Base-by-base conservation (phyloP, 2,888 invertebrate species). In the Helobdella robusta region DNA sequence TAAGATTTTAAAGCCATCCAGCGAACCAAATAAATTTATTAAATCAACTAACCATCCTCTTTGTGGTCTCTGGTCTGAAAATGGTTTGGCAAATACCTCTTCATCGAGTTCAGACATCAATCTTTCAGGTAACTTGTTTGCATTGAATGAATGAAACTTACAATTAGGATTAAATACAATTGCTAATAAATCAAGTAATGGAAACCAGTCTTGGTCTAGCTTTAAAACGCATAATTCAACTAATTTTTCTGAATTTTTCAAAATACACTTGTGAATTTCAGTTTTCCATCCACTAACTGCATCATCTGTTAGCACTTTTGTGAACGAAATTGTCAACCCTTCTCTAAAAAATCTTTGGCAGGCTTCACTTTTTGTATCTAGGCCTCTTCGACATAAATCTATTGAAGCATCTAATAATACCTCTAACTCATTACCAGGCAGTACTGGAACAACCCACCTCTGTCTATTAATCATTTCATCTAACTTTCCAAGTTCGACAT, bases 201-300 rank as follows among this genome's bases (percentile, higher is more conserved):
- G 89, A 75, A 91, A 88, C 86, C 92, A 92, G 71, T 81, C 80
- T 81, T 94, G 92, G 52, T 87, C 86, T 79, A 95, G 83, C 81
- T 94, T 94, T 74, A 89, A 84, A 72, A 92, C 91, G 83, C 92
- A 91, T 73, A 95, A 83, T 82, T 92, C 91, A 70, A 95, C 86
- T 73, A 94, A 84, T 78, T 89, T 88, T 78, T 90, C 87, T 77
- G 93, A 92, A 78, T 94, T 94, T 75, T 89, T 87, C 76, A 91
- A 85, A 73, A 95, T 94, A 82, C 91, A 93, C 79, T 87, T 76
- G 81, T 82, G 94, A 77, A 95, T 95, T 80, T 94, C 94, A 75
- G 87, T 86, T 81, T 94, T 95, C 95, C 95, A 95, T 75, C 92
- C 92, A 76, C 89, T 89, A 62, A 95, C 94, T 64, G 95, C 94